Base-by-base conservation (phyloP, 2,797 vertebrate genomes). In the Sebastiscus tertius region DNA sequence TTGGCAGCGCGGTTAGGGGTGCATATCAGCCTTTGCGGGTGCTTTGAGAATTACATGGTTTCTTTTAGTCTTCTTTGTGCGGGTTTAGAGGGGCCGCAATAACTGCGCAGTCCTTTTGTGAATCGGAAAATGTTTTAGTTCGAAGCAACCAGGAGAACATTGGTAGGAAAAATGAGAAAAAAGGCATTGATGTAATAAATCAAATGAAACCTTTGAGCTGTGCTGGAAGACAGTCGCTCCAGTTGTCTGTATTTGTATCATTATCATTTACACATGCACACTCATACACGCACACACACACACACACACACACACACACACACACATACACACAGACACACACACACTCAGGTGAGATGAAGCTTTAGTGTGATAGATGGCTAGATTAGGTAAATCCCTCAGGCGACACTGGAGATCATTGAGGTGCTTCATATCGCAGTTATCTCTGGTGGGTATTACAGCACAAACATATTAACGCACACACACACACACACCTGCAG, bases 341-440 rank as follows among this genome's bases (percentile, higher is more conserved):
- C 49, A 80, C 26, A 69, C 3, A 49, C 24, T 4, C 39, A 49
- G 71, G 69, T 87, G 81, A 77, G 74, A 75, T 56, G 52, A 67
- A 60, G 75, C 79, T 81, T 72, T 62, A 27, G 33, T 52, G 39
- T 88, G 82, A 92, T 86, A 77, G 73, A 87, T 90, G 54, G 69
- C 36, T 31, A 86, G 75, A 90, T 91, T 86, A 82, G 77, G 59
- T 83, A 78, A 82, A 89, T 87, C 83, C 75, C 59, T 78, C 60
- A 83, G 82, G 82, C 82, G 56, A 83, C 86, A 70, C 75, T 75
- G 65, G 58, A 74, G 83, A 81, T 90, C 83, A 84, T 72, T 81
- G 75, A 84, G 75, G 77, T 81, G 89, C 75, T 79, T 86, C 90
- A 77, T 68, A 65, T 26, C 29, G 56, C 68, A 60, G 75, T 83